Conservation (phyloP, 2,113 vertebrate genomes). For the Seriola quinqueradiata region DNA sequence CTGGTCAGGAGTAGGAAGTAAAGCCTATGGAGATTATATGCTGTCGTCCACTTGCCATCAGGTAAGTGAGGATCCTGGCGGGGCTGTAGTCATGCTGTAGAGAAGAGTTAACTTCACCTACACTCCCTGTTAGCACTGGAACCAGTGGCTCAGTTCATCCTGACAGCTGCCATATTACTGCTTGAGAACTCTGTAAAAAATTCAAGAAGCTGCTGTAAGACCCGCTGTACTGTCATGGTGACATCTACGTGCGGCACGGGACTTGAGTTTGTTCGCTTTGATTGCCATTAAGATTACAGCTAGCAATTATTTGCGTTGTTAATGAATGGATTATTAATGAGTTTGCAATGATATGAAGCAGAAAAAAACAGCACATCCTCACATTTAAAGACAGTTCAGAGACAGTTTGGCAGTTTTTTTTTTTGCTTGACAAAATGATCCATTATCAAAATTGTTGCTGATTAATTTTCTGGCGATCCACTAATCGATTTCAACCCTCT, state of each 20-base stretch:
- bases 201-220: constrained; percentile 69
- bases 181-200: constrained; percentile 79
- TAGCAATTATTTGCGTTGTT: neutral
- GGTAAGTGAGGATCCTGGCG: constrained; percentile 76
- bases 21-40: constrained; percentile 82
- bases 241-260: constrained; percentile 2
- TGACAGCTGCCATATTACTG: constrained; percentile 83
- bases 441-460: neutral
- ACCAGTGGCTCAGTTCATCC: constrained; percentile 57
- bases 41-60: constrained; percentile 83
- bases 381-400: neutral
- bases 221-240: constrained; percentile 16
- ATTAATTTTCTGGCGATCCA: neutral
- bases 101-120: constrained; percentile 78
- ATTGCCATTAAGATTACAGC: neutral
- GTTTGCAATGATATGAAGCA: neutral
- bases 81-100: constrained; percentile 81
- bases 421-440: neutral
- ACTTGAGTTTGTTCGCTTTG: neutral
- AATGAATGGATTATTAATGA: neutral
- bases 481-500: neutral
- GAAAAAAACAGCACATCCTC: neutral
- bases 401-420: neutral
- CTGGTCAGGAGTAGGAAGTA: constrained; percentile 77
- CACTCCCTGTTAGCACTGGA: constrained; percentile 59